Percentiles rank a stretch among this genome's conserved stretches.
Conservation (phyloP, 2,113 vertebrate genomes). For the Trinectes maculatus region DNA sequence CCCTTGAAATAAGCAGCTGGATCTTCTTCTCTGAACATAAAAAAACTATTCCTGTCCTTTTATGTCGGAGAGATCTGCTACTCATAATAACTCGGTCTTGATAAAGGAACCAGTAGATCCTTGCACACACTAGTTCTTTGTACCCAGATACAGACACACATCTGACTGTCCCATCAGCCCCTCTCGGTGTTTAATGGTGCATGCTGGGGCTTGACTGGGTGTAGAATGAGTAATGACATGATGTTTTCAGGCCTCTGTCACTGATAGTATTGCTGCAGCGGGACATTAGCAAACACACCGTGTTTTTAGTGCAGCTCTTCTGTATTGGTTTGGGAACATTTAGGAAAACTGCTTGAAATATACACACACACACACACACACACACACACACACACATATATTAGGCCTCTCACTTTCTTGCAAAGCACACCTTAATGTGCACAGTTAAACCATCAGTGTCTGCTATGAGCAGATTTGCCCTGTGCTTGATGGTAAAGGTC, state of each 20-base stretch:
- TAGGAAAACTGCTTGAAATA: constrained; percentile 35
- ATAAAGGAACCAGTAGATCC: constrained; percentile 12
- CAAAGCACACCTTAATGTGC: constrained; percentile 16
- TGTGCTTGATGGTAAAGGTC: constrained; percentile 48
- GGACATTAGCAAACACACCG: constrained; percentile 20
- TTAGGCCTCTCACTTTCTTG: not conserved
- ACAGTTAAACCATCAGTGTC: constrained; percentile 38
- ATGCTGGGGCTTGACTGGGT: constrained; percentile 32
- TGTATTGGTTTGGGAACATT: too few relatives aligned
- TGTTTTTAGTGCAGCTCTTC: constrained; percentile 48
- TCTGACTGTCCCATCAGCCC: constrained; percentile 48
- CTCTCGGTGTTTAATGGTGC: constrained; percentile 46
- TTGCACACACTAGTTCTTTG: not conserved
- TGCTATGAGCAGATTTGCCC: constrained; percentile 48
- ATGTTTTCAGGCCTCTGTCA: constrained; percentile 51
- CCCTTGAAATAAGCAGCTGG: constrained; percentile 32
- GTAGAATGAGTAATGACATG: constrained; percentile 57
- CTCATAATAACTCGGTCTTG: constrained; percentile 46
- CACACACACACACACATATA: constrained; percentile 37
- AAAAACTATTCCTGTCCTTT: constrained; percentile 14
- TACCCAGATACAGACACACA: not conserved
- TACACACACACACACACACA: constrained; percentile 47
- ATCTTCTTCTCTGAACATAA: constrained; percentile 36
- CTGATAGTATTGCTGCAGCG: constrained; percentile 28
- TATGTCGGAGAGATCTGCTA: constrained; percentile 56